Evolutionary conservation across 2,888 invertebrate genomes (phyloP).

Genomic region (Leistus spinibarbis): DNA sequence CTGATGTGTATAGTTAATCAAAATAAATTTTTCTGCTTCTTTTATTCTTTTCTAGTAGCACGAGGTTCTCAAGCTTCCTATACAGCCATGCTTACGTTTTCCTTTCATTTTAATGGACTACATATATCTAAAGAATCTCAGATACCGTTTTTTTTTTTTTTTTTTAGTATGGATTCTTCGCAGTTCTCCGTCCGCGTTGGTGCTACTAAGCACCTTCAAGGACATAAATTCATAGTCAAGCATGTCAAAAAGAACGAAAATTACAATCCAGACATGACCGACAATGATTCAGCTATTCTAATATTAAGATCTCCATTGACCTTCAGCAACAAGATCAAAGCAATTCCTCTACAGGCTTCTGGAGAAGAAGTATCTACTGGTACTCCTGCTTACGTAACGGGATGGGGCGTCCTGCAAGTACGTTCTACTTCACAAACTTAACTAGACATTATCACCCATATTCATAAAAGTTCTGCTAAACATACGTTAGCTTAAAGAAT

Average conservation of each 20-base stretch:
- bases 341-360: not conserved
- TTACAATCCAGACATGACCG: not conserved
- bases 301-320: not conserved
- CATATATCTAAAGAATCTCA: too few relatives aligned
- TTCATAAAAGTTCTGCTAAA: too few relatives aligned
- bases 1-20: not conserved
- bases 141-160: not conserved
- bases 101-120: too few relatives aligned
- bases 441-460: too few relatives aligned
- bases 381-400: not conserved
- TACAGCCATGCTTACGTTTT: too few relatives aligned
- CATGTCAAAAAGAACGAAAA: not conserved
- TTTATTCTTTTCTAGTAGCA: too few relatives aligned
- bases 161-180: not conserved
- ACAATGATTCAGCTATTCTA: not conserved
- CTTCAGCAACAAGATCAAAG: not conserved
- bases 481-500: too few relatives aligned
- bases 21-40: too few relatives aligned
- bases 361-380: not conserved
- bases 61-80: too few relatives aligned
- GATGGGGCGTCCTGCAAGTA: not conserved
- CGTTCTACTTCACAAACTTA: not conserved
- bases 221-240: not conserved
- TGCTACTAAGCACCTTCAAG: not conserved
- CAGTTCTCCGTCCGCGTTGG: slow-evolving; percentile 1